Conservation (phyloP, 2,797 vertebrate species). For the Masticophis lateralis region DNA sequence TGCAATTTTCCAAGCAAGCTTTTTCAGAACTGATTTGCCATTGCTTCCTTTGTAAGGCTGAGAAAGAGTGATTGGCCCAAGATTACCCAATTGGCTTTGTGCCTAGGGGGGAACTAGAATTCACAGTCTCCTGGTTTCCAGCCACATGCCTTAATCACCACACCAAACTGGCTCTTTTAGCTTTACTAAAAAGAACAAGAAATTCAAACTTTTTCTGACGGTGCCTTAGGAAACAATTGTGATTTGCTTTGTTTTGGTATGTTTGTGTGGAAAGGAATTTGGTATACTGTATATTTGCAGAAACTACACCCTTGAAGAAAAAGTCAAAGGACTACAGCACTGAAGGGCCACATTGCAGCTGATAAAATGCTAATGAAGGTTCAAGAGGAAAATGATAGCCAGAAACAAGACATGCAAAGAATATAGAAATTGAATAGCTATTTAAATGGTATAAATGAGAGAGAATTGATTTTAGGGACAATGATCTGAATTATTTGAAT, state of each 20-base stretch:
- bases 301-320: neutral
- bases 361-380: neutral
- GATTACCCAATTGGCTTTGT: neutral
- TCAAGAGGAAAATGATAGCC: neutral
- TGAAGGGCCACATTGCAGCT: neutral
- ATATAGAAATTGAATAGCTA: neutral
- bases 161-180: neutral
- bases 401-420: neutral
- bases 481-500: neutral
- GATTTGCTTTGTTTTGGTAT: neutral
- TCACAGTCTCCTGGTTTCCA: neutral
- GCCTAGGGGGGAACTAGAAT: neutral
- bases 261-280: neutral
- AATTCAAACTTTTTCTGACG: neutral
- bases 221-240: neutral
- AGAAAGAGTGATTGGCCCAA: neutral
- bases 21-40: neutral
- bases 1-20: neutral
- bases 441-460: neutral
- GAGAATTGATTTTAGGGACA: neutral
- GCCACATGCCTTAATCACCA: neutral
- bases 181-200: neutral
- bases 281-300: neutral
- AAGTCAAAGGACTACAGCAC: neutral
- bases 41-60: neutral